Evolutionary conservation across 2,113 vertebrate genomes (phyloP), one percentile per base, ranked within the genome.

Genomic region (Saiga tatarica): DNA sequence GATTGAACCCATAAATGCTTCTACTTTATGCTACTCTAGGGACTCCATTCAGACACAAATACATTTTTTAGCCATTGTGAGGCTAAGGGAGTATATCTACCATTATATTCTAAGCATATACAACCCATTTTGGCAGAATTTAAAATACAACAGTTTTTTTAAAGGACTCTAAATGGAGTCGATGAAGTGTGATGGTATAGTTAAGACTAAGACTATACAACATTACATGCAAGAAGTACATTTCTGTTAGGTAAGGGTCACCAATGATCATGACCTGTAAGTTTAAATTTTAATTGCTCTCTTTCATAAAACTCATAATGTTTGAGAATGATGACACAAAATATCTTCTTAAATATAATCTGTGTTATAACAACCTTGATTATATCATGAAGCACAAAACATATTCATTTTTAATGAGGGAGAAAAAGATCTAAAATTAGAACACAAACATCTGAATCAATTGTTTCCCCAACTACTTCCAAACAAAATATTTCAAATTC

Each of bases 401-500:
- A 96, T 85, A 96, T 95, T 98, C 97, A 97, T 96, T 98, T 99
- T 98, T 96, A 98, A 99, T 98, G 91, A 98, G 87, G 96, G 64
- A 97, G 86, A 98, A 98, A 98, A 89, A 96, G 89, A 97, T 97
- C 98, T 98, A 98, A 98, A 99, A 98, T 99, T 99, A 99, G 98
- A 98, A 98, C 96, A 98, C 99, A 99, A 98, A 99, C 98, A 98
- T 98, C 97, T 98, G 98, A 99, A 98, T 99, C 98, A 99, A 99
- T 95, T 97, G 98, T 98, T 99, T 98, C 98, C 96, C 97, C 88
- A 98, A 94, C 95, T 98, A 97, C 98, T 98, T 98, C 97, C 98
- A 99, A 98, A 99, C 98, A 99, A 98, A 99, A 99, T 99, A 99
- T 98, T 98, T 99, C 95, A 97, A 99, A 99, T 98, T 99, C 98